Evolutionary conservation across 2,797 vertebrate species (phyloP).

Genomic region (Nothura maculosa): DNA sequence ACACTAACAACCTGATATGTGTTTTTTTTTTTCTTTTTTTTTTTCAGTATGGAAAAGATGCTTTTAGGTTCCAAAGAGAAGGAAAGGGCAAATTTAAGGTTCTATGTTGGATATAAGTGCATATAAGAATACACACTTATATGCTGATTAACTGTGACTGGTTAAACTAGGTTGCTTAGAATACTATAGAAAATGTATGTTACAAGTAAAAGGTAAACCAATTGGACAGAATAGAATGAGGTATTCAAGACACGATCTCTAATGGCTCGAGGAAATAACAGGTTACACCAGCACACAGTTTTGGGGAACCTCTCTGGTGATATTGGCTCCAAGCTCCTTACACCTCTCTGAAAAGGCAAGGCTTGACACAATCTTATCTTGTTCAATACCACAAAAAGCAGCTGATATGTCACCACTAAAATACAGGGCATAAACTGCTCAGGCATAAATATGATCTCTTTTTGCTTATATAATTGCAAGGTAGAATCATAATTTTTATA

Average conservation of each 20-base stretch:
- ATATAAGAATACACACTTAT: not conserved
- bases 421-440: not conserved
- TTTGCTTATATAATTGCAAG: not conserved
- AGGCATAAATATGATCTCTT: not conserved
- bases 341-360: not conserved
- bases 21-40: not conserved
- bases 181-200: not conserved
- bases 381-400: not conserved
- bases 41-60: not conserved
- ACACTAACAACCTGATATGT: not conserved
- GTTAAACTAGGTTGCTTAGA: not conserved
- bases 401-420: not conserved
- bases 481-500: not conserved
- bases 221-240: not conserved
- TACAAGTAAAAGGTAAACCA: not conserved
- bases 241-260: not conserved
- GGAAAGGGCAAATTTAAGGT: not conserved
- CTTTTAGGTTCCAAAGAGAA: not conserved
- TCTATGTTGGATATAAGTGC: accelerated
- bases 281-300: not conserved
- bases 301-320: not conserved
- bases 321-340: not conserved
- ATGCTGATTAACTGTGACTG: not conserved
- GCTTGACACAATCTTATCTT: not conserved
- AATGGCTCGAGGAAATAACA: not conserved